Percentiles rank a stretch among this genome's conserved stretches.
These are phyloP conservation scores for Cosmorhoe ocellata DNA, from an alignment of 2,888 invertebrate species.

Conservation along the genomic window DNA sequence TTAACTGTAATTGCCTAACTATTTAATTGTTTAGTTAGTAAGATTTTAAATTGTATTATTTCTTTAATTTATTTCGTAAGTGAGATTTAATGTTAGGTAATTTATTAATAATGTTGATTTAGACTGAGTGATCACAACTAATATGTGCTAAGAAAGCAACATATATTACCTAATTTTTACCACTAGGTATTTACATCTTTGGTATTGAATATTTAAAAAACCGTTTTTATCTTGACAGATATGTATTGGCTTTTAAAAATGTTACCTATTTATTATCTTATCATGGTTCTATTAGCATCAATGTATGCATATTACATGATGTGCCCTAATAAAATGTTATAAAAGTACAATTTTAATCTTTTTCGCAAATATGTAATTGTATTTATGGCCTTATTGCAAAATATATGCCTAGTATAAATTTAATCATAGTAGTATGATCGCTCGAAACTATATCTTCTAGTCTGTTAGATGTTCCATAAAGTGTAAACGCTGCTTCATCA, in stretches of 20 bases:
- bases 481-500: conserved; percentile 11
- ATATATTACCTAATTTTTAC: background rate
- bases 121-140: conserved; percentile 24
- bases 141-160: background rate
- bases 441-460: background rate
- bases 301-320: conserved; percentile 31
- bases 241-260: conserved; percentile 35
- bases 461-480: background rate
- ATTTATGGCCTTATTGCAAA: conserved; percentile 16
- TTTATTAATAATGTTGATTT: conserved; percentile 21
- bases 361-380: conserved; percentile 17
- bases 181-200: background rate
- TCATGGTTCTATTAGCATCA: conserved; percentile 16
- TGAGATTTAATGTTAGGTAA: conserved; percentile 26
- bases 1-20: conserved; percentile 33
- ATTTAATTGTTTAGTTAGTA: conserved; percentile 36
- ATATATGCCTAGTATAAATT: conserved; percentile 5
- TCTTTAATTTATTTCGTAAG: conserved; percentile 33
- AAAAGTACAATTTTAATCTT: conserved; percentile 24
- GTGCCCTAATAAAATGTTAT: conserved; percentile 20
- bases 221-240: too few relatives aligned
- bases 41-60: conserved; percentile 39
- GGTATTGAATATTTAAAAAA: background rate
- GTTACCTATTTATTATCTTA: conserved; percentile 51
- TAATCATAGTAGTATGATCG: conserved; percentile 2